These are phyloP conservation scores for Incurvaria masculella DNA, from an alignment of 2,888 invertebrate genomes.

Conservation along the genomic window DNA sequence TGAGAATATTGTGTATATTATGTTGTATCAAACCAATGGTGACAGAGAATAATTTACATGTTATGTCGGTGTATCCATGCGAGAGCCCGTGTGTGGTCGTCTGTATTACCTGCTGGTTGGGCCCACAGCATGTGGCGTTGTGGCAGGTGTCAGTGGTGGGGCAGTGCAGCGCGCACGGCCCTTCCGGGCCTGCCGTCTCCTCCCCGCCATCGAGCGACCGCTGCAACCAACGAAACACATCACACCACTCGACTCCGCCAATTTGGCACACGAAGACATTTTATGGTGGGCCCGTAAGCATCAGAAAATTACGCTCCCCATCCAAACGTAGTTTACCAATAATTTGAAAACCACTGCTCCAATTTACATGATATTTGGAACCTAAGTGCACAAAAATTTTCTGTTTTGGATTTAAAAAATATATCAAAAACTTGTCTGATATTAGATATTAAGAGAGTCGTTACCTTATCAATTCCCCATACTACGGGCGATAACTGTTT, in stretches of 20 bases:
- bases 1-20: too few species aligned
- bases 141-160: constrained; percentile 84
- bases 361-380: too few species aligned
- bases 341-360: too few species aligned
- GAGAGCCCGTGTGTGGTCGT: constrained; percentile 13
- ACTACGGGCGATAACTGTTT: too few species aligned
- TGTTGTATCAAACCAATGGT: background rate
- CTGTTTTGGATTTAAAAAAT: background rate
- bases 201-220: constrained; percentile 36
- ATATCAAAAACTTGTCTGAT: background rate
- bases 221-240: constrained; percentile 17
- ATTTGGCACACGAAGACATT: too few species aligned
- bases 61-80: constrained; percentile 12
- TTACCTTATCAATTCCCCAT: too few species aligned
- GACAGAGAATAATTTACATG: constrained; percentile 2
- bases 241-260: too few species aligned
- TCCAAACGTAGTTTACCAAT: too few species aligned
- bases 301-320: too few species aligned
- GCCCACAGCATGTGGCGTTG: constrained; percentile 86
- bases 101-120: constrained; percentile 66
- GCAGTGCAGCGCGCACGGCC: constrained; percentile 81
- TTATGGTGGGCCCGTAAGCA: too few species aligned
- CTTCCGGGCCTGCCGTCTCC: constrained; percentile 48
- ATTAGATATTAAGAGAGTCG: too few species aligned
- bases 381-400: too few species aligned